Conservation (phyloP, 2,888 invertebrate species). For the Torymus tubicola region DNA sequence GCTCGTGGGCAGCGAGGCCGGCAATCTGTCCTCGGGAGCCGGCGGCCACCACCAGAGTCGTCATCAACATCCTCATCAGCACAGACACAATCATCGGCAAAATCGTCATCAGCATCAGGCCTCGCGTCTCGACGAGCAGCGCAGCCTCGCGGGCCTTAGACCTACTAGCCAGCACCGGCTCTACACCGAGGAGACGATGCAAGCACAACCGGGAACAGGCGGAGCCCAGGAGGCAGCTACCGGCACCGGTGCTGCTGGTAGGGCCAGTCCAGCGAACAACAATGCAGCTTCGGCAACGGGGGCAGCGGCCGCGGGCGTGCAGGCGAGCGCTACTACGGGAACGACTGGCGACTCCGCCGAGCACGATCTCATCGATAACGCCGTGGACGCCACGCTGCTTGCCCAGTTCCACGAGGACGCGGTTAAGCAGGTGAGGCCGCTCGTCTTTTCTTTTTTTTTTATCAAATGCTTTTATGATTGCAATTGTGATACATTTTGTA, state of each 20-base stretch:
- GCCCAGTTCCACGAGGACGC: conserved; percentile 89
- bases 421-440: conserved; percentile 79
- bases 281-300: conserved; percentile 37
- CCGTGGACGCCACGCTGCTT: conserved; percentile 79
- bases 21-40: conserved; percentile 57
- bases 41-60: conserved; percentile 49
- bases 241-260: conserved; percentile 63
- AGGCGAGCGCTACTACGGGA: conserved; percentile 52
- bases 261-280: conserved; percentile 62
- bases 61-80: conserved; percentile 27
- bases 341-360: conserved; percentile 70
- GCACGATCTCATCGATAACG: conserved; percentile 79
- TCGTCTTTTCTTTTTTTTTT: not conserved
- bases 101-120: conserved; percentile 56
- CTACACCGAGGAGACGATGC: conserved; percentile 76
- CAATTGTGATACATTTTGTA: no score
- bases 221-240: conserved; percentile 56
- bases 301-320: conserved; percentile 49
- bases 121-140: conserved; percentile 31
- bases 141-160: conserved; percentile 61
- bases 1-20: conserved; percentile 71
- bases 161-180: conserved; percentile 70
- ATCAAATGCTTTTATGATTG: no score
- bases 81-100: conserved; percentile 6
- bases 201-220: conserved; percentile 65